Evolutionary conservation across 1,140 invertebrate species (phyloP), one percentile per base, ranked within the genome.

Genomic region (Hetaerina americana): DNA sequence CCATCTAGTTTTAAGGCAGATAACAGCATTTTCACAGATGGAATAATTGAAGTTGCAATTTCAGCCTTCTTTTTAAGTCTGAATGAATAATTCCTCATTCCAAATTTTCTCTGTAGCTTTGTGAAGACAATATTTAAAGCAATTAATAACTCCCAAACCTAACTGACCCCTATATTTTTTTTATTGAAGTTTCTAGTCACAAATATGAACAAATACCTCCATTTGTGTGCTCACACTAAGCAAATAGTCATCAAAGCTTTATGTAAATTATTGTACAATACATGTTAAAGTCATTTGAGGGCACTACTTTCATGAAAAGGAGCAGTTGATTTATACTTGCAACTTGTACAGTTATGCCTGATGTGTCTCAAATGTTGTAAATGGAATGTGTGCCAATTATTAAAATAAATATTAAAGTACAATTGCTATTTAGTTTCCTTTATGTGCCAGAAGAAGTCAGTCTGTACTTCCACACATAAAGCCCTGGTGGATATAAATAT

Each of bases 261-360:
- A 57, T 57, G 40, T 57, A 57, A 57, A 57, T 57, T 57, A 57
- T 57, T 57, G 40, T 57, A 57, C 40, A 57, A 57, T 57, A 57
- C 40, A 57, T 57, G 40, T 57, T 57, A 57, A 57, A 57, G 40
- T 57, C 40, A n/a, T 57, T 57, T 57, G 40, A 57, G 40, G 40
- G 22, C 40, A 57, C 40, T n/a, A 57, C 40, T 57, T 57, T 57
- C 40, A 57, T 57, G 40, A 57, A n/a, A n/a, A 57, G 40, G 40
- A 57, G 40, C 40, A 18, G 40, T 57, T 57, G 40, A 57, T 57
- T 57, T 57, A 57, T 57, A 57, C 40, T 57, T 57, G 40, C 40
- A 57, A 57, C 40, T 12, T 57, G 40, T 57, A 57, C 40, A 57
- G 40, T 57, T 57, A 57, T 57, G 40, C 40, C 40, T 57, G 40